Conservation (phyloP, 2,113 vertebrate genomes). For the Chaetodon trifascialis region DNA sequence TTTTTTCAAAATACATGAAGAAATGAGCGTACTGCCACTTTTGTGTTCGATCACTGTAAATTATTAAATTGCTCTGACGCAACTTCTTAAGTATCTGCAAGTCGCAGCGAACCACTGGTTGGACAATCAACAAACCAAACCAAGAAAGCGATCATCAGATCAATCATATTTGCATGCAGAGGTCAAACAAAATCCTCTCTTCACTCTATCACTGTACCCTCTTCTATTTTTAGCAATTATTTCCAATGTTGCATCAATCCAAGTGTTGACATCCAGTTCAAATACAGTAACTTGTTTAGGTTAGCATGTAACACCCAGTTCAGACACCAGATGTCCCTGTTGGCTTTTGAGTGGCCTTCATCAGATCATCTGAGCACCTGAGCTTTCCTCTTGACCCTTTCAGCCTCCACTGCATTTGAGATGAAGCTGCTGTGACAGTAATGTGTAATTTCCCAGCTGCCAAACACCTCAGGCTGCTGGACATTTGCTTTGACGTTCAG, state of each 20-base stretch:
- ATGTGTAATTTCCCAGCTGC: neutral
- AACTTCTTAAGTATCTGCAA: neutral
- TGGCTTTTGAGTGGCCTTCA: conserved; percentile 14
- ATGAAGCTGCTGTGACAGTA: neutral
- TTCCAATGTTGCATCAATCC: neutral
- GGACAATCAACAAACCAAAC: conserved; percentile 1
- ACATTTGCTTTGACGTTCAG: neutral
- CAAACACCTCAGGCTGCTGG: neutral
- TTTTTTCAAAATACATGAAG: neutral
- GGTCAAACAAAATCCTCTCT: neutral
- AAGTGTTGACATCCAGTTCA: neutral
- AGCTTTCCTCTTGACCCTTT: neutral
- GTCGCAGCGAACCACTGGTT: neutral
- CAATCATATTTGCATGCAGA: neutral
- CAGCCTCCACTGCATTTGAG: neutral
- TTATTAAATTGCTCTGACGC: neutral
- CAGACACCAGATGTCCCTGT: conserved; percentile 60
- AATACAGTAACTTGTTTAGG: neutral
- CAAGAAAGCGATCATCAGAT: neutral
- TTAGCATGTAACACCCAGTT: neutral
- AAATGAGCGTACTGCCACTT: neutral
- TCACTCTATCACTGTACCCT: neutral
- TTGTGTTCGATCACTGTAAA: neutral
- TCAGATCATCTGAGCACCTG: neutral
- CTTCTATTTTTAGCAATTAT: neutral